phyloP scores from a whole-genome alignment of 1,140 invertebrate genomes.

The Drosophila murphyi region DNA sequence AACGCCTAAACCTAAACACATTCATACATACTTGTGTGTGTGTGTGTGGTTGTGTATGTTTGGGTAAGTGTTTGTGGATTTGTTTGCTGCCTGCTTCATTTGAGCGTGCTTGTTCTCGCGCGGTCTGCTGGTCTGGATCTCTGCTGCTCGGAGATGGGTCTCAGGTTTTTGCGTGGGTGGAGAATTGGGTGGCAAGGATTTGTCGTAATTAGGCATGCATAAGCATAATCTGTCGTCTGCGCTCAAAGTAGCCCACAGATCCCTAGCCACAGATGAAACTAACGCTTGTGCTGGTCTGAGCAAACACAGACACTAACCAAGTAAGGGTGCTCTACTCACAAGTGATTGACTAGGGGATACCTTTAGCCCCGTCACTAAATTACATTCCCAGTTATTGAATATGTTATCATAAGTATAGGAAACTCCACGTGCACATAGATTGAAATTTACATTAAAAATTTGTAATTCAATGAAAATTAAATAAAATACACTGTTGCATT shows the following conservation, averaged over 20 bases:
- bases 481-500: no score
- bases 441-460: no score
- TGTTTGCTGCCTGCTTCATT: conserved; percentile 64
- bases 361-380: no score
- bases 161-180: conserved; percentile 1
- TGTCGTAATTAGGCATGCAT: conserved; percentile 82
- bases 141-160: neutral
- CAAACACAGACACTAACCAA: conserved; percentile 58
- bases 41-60: conserved; percentile 33
- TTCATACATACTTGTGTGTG: conserved; percentile 1
- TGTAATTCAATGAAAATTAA: no score
- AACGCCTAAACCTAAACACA: conserved; percentile 50
- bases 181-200: conserved; percentile 60
- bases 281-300: conserved; percentile 36
- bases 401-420: no score
- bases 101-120: conserved; percentile 65
- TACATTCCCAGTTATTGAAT: no score
- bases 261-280: conserved; percentile 21
- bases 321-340: neutral
- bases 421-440: no score
- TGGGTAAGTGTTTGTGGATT: conserved; percentile 3
- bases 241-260: conserved; percentile 55
- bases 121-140: neutral
- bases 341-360: neutral
- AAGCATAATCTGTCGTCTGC: conserved; percentile 79